A percentile compares a stretch with the other conserved stretches of the same genome.
Evolutionary conservation across 2,797 vertebrate species (phyloP).

Genomic region (Gymnothorax javanicus): DNA sequence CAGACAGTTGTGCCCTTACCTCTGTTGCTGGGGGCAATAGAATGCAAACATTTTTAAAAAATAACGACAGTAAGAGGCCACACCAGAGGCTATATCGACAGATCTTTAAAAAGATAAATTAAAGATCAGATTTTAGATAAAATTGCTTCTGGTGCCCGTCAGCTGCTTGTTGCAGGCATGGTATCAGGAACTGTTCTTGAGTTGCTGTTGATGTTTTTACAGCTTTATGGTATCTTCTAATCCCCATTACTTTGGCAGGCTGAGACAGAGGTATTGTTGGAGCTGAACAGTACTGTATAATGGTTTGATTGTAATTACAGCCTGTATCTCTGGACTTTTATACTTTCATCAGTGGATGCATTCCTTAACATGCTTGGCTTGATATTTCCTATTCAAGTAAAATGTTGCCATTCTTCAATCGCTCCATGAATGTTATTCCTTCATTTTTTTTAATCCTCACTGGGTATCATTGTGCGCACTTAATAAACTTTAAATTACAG

Average conservation of each 20-base stretch:
- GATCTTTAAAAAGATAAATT: no score
- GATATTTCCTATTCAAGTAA: neutral
- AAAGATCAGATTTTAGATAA: no score
- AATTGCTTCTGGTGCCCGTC: no score
- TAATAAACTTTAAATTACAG: constrained; percentile 3
- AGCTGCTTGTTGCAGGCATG: no score
- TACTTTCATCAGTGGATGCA: neutral
- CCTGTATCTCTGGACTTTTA: constrained; percentile 11
- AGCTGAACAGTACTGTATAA: constrained; percentile 30
- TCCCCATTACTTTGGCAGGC: constrained; percentile 6
- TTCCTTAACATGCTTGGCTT: constrained; percentile 19
- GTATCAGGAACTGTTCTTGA: neutral
- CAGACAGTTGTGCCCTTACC: no score
- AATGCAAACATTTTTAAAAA: no score
- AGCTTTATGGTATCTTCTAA: neutral
- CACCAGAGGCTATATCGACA: no score
- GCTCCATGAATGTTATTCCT: neutral
- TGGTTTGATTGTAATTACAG: neutral
- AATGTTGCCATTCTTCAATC: neutral
- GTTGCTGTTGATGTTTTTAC: neutral
- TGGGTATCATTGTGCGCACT: neutral
- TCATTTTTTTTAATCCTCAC: neutral
- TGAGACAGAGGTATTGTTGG: constrained; percentile 28
- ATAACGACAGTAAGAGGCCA: no score
- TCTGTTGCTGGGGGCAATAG: no score